phyloP scores from a whole-genome alignment of 2,113 vertebrate genomes.

The Saimiri boliviensis region DNA sequence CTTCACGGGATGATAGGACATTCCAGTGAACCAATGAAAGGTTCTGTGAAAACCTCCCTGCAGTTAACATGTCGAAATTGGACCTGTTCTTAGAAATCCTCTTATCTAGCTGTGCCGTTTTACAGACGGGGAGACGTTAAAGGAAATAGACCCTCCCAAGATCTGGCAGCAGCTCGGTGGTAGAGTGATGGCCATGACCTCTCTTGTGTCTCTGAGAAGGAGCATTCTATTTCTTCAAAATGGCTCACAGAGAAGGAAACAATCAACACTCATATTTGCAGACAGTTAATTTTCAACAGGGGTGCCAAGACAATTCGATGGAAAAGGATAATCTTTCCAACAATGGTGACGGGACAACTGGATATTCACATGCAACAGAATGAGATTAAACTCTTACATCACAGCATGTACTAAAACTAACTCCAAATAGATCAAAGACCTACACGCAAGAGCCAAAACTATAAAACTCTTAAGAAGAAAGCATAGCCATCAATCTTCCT shows the following conservation, averaged over 20 bases:
- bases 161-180: not conserved
- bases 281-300: not conserved
- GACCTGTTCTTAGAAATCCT: not conserved
- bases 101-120: not conserved
- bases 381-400: not conserved
- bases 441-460: not conserved
- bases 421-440: not conserved
- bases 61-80: not conserved
- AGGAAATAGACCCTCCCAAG: not conserved
- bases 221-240: not conserved
- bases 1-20: rapidly evolving
- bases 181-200: not conserved
- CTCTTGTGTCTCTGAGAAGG: not conserved
- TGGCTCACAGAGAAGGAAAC: not conserved
- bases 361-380: not conserved
- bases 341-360: not conserved
- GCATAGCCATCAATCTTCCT: not conserved
- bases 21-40: not conserved
- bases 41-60: not conserved
- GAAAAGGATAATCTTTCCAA: not conserved
- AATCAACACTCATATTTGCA: not conserved
- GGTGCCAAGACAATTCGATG: not conserved
- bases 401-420: not conserved
- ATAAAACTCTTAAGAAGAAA: not conserved
- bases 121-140: not conserved